These are phyloP conservation scores for Callimorpha dominula DNA, from an alignment of 2,888 invertebrate genomes.

Conservation along the genomic window DNA sequence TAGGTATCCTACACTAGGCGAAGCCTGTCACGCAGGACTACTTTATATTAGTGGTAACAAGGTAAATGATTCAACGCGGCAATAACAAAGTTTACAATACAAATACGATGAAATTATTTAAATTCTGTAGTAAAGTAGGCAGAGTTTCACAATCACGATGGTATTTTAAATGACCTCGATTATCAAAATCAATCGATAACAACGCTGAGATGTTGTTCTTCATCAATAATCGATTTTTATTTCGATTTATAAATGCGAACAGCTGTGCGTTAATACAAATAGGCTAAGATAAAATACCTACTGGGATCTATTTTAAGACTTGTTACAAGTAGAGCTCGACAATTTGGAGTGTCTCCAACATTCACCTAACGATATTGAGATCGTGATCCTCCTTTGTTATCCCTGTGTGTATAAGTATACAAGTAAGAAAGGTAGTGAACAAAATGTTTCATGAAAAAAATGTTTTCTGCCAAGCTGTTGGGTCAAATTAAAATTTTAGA, in stretches of 20 bases:
- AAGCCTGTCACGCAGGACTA: too few relatives aligned
- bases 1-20: too few relatives aligned
- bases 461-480: too few relatives aligned
- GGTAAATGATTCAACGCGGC: constrained; percentile 5
- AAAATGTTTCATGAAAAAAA: constrained; percentile 14
- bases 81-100: constrained; percentile 2
- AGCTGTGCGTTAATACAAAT: constrained; percentile 70
- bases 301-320: constrained; percentile 71
- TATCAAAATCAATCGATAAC: constrained; percentile 18
- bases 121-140: neutral
- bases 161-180: neutral
- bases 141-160: too few relatives aligned
- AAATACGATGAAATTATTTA: neutral
- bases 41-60: too few relatives aligned
- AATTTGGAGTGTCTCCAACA: constrained; percentile 81
- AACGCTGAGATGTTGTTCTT: constrained; percentile 21
- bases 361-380: constrained; percentile 62
- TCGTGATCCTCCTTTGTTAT: constrained; percentile 61
- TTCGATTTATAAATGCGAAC: constrained; percentile 59
- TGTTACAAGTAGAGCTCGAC: constrained; percentile 74
- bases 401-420: constrained; percentile 22
- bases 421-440: constrained; percentile 27
- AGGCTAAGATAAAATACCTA: constrained; percentile 76
- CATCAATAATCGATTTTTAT: constrained; percentile 46
- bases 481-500: too few relatives aligned